Percentiles rank a stretch among this genome's conserved stretches.
These are phyloP conservation scores for Tympanoctomys barrerae DNA, from an alignment of 2,797 vertebrate species.

Conservation along the genomic window DNA sequence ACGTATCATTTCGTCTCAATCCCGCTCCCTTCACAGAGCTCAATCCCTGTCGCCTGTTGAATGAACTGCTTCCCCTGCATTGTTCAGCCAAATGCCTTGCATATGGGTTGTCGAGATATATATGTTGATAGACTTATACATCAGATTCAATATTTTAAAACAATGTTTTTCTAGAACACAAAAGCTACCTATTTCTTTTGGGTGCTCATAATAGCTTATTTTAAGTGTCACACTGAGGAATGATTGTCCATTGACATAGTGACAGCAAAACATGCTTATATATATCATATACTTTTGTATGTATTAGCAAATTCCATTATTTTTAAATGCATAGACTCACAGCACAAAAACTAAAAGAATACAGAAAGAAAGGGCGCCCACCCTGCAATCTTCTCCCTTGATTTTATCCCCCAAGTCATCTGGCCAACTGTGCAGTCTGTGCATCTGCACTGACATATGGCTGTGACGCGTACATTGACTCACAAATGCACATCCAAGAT, in stretches of 20 bases:
- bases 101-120: neutral
- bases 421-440: neutral
- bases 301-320: neutral
- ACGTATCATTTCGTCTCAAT: neutral
- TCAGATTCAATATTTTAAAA: constrained; percentile 32
- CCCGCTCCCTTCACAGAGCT: neutral
- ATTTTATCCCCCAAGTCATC: neutral
- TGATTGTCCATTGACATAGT: neutral
- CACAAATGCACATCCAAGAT: neutral
- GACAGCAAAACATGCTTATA: neutral
- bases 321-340: neutral
- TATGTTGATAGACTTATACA: neutral
- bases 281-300: neutral
- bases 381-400: neutral
- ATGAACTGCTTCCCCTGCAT: neutral
- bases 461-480: neutral
- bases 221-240: neutral
- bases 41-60: neutral
- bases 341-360: neutral
- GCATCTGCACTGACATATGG: neutral
- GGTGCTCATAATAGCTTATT: neutral
- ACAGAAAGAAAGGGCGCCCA: neutral
- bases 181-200: neutral
- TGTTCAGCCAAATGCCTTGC: neutral
- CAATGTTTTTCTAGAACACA: neutral